Evolutionary conservation across 2,113 vertebrate species (phyloP).

Genomic region (Cheilinus undulatus): DNA sequence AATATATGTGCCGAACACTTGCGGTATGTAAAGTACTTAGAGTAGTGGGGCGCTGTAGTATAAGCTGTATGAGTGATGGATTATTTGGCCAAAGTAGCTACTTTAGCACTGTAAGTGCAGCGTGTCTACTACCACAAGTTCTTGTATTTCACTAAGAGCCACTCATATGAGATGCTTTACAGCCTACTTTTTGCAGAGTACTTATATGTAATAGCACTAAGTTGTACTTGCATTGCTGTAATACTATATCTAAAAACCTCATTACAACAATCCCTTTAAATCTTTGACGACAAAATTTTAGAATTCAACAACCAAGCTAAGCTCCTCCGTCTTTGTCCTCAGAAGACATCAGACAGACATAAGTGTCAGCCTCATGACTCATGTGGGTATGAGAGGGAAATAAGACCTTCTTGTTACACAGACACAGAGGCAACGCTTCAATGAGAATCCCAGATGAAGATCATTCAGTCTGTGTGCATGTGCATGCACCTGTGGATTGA

Average conservation of each 20-base stretch:
- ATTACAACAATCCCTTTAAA: too few relatives aligned
- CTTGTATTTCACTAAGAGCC: background rate
- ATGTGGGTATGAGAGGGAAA: slow-evolving; percentile 31
- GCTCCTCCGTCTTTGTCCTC: background rate
- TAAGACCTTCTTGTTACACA: slow-evolving; percentile 31
- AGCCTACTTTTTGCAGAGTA: background rate
- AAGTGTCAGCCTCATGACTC: slow-evolving; percentile 12
- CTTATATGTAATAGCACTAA: background rate
- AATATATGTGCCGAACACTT: background rate
- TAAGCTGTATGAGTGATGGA: background rate
- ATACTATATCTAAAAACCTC: background rate
- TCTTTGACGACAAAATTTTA: too few relatives aligned
- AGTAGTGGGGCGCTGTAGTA: background rate
- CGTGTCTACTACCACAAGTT: background rate
- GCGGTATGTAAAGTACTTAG: background rate
- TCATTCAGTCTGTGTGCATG: slow-evolving; percentile 11
- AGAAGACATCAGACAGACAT: slow-evolving; percentile 13
- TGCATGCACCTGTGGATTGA: slow-evolving; percentile 54
- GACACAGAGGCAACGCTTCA: slow-evolving; percentile 33
- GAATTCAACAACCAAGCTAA: background rate
- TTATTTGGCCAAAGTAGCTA: background rate
- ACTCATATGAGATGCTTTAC: background rate
- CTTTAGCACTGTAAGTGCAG: background rate
- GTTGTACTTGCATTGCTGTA: background rate
- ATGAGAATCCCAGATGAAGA: slow-evolving; percentile 40